These are phyloP conservation scores for Copidosoma floridanum DNA, from an alignment of 1,140 invertebrate species.

Conservation along the genomic window DNA sequence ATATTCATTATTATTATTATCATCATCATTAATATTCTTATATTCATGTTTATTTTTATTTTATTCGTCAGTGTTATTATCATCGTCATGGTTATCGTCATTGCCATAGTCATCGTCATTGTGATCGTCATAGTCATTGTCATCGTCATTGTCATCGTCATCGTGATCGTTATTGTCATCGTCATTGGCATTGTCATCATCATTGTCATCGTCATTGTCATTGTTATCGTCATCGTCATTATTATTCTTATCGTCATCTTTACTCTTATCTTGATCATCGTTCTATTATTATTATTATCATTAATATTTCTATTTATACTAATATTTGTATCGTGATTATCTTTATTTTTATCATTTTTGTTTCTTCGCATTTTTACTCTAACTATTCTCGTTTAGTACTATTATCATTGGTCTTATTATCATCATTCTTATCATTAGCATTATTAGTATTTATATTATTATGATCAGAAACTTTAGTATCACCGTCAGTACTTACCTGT, in stretches of 20 bases:
- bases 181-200: conserved; percentile 35
- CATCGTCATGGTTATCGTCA: background rate
- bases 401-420: too few species aligned
- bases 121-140: too few species aligned
- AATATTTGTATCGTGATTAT: background rate
- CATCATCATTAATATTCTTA: too few species aligned
- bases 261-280: background rate
- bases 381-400: too few species aligned
- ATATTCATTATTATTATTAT: background rate
- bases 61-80: background rate
- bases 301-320: background rate
- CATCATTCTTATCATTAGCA: too few species aligned
- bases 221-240: background rate
- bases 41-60: background rate
- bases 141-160: background rate
- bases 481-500: too few species aligned
- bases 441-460: too few species aligned
- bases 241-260: background rate
- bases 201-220: conserved; percentile 23
- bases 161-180: background rate
- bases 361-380: too few species aligned
- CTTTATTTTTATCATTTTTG: background rate
- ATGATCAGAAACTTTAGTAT: too few species aligned
- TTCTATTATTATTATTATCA: background rate
- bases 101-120: background rate